A percentile compares a stretch with the other conserved stretches of the same genome.
Evolutionary conservation across 2,888 invertebrate species (phyloP).

Genomic region (Nesidiocoris tenuis): DNA sequence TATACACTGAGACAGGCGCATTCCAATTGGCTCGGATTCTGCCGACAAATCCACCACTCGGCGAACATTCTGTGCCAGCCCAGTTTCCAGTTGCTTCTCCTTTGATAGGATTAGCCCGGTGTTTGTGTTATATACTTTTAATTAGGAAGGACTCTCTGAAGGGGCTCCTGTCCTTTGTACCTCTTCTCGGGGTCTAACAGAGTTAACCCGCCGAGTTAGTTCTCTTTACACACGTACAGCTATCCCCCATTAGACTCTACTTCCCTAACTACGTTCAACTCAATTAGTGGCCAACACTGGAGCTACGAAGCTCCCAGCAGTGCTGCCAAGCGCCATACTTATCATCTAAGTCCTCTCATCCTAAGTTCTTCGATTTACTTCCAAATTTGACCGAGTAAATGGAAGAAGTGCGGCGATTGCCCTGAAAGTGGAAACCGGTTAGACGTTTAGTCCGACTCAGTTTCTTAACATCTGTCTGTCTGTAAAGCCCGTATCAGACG

Average conservation of each 20-base stretch:
- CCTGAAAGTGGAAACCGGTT: too few species aligned
- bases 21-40: slow-evolving; percentile 28
- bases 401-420: too few species aligned
- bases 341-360: too few species aligned
- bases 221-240: slow-evolving; percentile 45
- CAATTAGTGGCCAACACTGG: slow-evolving; percentile 37
- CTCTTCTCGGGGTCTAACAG: slow-evolving; percentile 11
- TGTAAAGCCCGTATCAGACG: too few species aligned
- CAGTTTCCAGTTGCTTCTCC: slow-evolving; percentile 19
- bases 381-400: too few species aligned
- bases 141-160: slow-evolving; percentile 38
- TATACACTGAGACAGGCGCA: slow-evolving; percentile 42
- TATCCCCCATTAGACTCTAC: slow-evolving; percentile 44
- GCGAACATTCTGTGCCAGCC: background rate
- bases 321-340: too few species aligned
- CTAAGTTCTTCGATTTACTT: too few species aligned
- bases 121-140: slow-evolving; percentile 45
- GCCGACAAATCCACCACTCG: background rate
- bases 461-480: too few species aligned
- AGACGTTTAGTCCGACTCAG: too few species aligned
- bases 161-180: slow-evolving; percentile 38
- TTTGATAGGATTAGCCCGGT: slow-evolving; percentile 41
- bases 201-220: slow-evolving; percentile 42
- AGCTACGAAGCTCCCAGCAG: background rate
- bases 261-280: slow-evolving; percentile 43